Conservation (phyloP, 2,888 invertebrate genomes). For the Mimachlamys varia region DNA sequence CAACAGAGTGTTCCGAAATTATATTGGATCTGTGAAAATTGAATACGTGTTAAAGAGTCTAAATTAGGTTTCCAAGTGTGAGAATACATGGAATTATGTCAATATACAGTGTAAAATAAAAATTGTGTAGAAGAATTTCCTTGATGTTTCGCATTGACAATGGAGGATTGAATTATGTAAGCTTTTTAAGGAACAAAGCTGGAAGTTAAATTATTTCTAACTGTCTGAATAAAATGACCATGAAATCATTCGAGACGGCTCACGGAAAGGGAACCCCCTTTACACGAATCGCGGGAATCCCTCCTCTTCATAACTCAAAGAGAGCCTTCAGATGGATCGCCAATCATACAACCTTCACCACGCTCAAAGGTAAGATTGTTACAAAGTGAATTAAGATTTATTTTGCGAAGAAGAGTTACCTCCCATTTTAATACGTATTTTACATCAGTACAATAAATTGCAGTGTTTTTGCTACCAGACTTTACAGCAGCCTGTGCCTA, state of each 20-base stretch:
- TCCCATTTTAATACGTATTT: too few relatives aligned
- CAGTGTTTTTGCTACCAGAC: too few relatives aligned
- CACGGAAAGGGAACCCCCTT: neutral
- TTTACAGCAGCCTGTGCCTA: too few relatives aligned
- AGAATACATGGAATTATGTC: neutral
- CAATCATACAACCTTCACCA: neutral
- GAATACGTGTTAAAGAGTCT: too few relatives aligned
- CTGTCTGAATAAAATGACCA: neutral
- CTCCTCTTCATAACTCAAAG: neutral
- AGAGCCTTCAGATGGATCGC: conserved; percentile 1
- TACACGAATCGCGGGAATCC: neutral
- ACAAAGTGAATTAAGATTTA: too few relatives aligned
- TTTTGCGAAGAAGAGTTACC: too few relatives aligned
- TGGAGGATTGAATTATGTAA: neutral
- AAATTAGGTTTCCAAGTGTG: too few relatives aligned
- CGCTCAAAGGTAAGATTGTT: neutral
- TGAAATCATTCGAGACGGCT: neutral
- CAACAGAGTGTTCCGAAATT: too few relatives aligned
- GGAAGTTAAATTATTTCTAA: neutral
- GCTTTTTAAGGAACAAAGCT: neutral
- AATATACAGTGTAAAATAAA: neutral
- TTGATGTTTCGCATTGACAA: neutral
- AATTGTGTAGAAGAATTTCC: neutral
- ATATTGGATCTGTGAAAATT: too few relatives aligned
- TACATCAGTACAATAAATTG: too few relatives aligned